Evolutionary conservation across 2,113 vertebrate genomes (phyloP).

Genomic region (Clarias batrachus): DNA sequence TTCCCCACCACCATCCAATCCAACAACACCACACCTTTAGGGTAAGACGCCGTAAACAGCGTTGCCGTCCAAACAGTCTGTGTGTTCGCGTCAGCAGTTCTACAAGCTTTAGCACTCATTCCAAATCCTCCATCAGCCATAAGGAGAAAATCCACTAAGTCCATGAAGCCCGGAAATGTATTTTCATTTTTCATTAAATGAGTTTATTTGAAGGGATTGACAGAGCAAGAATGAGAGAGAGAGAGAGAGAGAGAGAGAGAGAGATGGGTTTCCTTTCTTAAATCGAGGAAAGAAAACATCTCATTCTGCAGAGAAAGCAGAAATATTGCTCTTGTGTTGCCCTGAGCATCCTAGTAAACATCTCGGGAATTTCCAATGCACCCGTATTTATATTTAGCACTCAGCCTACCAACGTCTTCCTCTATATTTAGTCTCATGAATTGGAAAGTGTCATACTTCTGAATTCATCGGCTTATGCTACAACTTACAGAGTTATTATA

Average conservation of each 20-base stretch:
- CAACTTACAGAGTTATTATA: background rate
- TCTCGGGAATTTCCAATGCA: conserved; percentile 32
- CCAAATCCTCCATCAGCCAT: conserved; percentile 47
- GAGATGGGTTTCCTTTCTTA: conserved; percentile 24
- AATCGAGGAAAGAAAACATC: background rate
- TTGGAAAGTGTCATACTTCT: conserved; percentile 8
- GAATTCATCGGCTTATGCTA: background rate
- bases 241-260: conserved; percentile 21
- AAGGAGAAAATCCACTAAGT: conserved; percentile 54
- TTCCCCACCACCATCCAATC: background rate
- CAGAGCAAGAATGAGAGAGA: conserved; percentile 23
- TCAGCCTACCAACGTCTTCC: conserved; percentile 1
- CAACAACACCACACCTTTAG: conserved; percentile 27
- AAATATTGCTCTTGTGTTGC: conserved; percentile 18
- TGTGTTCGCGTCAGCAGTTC: conserved; percentile 49
- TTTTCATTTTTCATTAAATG: conserved; percentile 60
- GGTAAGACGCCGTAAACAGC: conserved; percentile 13
- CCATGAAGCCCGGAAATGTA: conserved; percentile 54
- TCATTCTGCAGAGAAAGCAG: conserved; percentile 21
- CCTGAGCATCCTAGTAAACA: conserved; percentile 30
- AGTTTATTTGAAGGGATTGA: conserved; percentile 53
- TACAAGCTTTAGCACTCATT: conserved; percentile 41
- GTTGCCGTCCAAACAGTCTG: background rate
- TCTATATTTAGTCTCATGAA: conserved; percentile 4
- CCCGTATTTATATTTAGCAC: conserved; percentile 28